Percentiles rank a stretch among this genome's conserved stretches.
phyloP scores from a whole-genome alignment of 2,113 vertebrate species.

The Chionodraco myersi region DNA sequence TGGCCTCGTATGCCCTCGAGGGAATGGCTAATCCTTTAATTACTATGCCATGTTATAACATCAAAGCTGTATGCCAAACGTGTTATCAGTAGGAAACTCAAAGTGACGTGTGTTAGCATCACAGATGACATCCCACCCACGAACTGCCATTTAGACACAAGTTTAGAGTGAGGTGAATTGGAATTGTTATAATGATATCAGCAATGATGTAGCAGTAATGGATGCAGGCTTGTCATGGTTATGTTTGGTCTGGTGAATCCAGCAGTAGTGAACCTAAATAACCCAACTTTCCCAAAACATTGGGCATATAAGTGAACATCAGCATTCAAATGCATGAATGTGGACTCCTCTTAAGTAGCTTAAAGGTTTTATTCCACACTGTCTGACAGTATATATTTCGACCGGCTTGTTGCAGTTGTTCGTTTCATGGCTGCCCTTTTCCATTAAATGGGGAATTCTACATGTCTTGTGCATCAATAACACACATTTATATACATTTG shows the following conservation, averaged over 20 bases:
- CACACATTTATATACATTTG: not conserved
- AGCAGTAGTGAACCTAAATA: not conserved
- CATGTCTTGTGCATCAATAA: not conserved
- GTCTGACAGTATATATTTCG: not conserved
- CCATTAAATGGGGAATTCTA: not conserved
- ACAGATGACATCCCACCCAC: not conserved
- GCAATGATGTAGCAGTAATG: not conserved
- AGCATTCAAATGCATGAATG: not conserved
- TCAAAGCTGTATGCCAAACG: constrained; percentile 8
- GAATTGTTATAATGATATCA: not conserved
- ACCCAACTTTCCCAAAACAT: not conserved
- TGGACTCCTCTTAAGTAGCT: not conserved
- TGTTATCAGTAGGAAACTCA: not conserved
- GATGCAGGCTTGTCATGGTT: not conserved
- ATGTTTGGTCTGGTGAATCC: not conserved
- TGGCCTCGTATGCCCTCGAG: not conserved
- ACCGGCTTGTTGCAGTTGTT: not conserved
- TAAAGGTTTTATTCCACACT: not conserved
- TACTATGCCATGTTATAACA: constrained; percentile 11
- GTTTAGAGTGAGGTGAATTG: not conserved
- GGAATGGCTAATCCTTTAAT: constrained; percentile 6
- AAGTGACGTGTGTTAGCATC: not conserved
- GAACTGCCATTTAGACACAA: constrained; percentile 5
- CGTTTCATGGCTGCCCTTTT: not conserved
- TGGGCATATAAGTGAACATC: not conserved